A percentile compares a stretch with the other conserved stretches of the same genome.
Conservation (phyloP, 1,140 invertebrate species). For the Drosophila kanapiae region DNA sequence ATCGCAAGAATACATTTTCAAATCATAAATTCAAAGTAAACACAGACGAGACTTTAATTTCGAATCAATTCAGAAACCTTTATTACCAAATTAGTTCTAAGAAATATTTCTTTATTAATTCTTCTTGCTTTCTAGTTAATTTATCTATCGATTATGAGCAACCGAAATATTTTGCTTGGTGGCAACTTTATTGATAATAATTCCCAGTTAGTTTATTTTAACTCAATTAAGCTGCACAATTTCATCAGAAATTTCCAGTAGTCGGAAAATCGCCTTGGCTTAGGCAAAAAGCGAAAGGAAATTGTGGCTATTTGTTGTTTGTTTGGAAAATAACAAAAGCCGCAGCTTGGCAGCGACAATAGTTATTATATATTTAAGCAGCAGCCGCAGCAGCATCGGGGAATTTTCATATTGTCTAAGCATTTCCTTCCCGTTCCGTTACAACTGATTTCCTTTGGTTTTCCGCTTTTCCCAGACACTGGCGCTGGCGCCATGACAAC, state of each 20-base stretch:
- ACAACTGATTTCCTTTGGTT: slow-evolving; percentile 54
- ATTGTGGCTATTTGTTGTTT: not conserved
- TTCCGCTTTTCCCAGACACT: slow-evolving; percentile 5
- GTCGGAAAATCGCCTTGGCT: slow-evolving; percentile 5
- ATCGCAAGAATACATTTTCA: not conserved
- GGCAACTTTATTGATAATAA: too few species aligned
- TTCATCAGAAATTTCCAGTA: too few species aligned
- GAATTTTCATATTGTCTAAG: slow-evolving; percentile 70
- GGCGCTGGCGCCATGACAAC: slow-evolving; percentile 24
- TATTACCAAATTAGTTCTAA: not conserved
- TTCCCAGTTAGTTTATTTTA: not conserved
- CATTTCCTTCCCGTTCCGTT: slow-evolving; percentile 66
- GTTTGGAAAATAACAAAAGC: slow-evolving; percentile 14
- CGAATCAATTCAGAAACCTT: too few species aligned
- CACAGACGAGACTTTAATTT: not conserved
- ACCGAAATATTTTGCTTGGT: too few species aligned
- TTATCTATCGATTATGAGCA: not conserved
- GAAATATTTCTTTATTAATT: not conserved
- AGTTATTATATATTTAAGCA: not conserved
- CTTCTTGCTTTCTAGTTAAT: not conserved
- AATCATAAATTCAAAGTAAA: too few species aligned
- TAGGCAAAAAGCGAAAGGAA: not conserved
- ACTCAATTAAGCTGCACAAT: not conserved
- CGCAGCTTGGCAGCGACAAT: slow-evolving; percentile 25
- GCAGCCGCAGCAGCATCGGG: slow-evolving; percentile 17